phyloP scores from a whole-genome alignment of 1,140 invertebrate species.

The Drosophila sproati region DNA sequence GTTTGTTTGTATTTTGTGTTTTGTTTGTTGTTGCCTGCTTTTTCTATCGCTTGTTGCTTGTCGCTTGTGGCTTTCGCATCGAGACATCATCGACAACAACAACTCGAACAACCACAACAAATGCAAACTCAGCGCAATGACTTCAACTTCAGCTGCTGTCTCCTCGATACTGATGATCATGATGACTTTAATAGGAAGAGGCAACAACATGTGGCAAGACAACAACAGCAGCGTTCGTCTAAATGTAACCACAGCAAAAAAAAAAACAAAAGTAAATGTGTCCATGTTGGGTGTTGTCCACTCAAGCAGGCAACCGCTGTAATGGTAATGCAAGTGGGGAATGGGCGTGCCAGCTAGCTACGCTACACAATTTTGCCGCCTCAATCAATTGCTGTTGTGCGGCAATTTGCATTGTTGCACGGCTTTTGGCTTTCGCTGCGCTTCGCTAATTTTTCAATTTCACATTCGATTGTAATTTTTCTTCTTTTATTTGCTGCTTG shows the following conservation, averaged over 20 bases:
- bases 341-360: conserved; percentile 20
- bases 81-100: conserved; percentile 37
- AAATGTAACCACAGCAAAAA: conserved; percentile 3
- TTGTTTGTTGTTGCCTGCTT: conserved; percentile 13
- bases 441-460: conserved; percentile 33
- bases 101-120: conserved; percentile 5
- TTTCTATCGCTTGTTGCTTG: background rate
- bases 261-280: conserved; percentile 27
- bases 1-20: conserved; percentile 37
- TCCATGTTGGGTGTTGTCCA: conserved; percentile 77
- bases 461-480: conserved; percentile 18
- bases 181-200: conserved; percentile 54
- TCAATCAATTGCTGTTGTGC: conserved; percentile 27
- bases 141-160: conserved; percentile 24
- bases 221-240: too few species aligned
- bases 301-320: conserved; percentile 55
- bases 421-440: conserved; percentile 34
- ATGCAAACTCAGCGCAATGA: conserved; percentile 75
- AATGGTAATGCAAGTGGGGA: conserved; percentile 6
- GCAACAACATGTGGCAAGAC: conserved; percentile 12
- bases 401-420: conserved; percentile 32
- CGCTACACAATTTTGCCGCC: conserved; percentile 9
- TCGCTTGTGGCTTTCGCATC: conserved; percentile 27
- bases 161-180: background rate
- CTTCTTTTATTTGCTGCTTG: background rate